Evolutionary conservation across 2,797 vertebrate species (phyloP), one percentile per base, ranked within the genome.

Genomic region (Mastacembelus armatus): DNA sequence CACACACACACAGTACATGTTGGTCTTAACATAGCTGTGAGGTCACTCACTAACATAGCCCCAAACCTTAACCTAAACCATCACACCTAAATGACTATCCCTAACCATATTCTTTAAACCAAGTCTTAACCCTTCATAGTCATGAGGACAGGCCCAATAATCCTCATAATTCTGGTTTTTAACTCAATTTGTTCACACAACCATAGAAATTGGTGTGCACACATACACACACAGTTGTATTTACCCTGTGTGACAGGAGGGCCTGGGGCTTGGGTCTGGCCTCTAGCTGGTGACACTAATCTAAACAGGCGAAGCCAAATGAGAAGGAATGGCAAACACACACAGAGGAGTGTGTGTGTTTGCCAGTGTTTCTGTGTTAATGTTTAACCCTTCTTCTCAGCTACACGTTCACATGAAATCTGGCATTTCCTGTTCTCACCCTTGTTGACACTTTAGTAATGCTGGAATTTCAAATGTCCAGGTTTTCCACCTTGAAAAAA

Each of bases 271-370:
- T 71, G 65, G 85, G 79, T 71, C 83, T 83, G 77, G 80, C 80
- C 80, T 86, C 70, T 77, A 75, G 72, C 76, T 79, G 84, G 61
- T 91, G 86, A 90, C 87, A 88, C 81, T 90, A 87, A 89, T 90
- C 88, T 83, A 90, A 89, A 90, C 85, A 79, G 85, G 85, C 90
- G 90, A 78, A 79, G 68, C 71, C 81, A 89, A 91, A 90, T 85
- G 71, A 90, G 75, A 79, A 85, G 78, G 72, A 90, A 86, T 71
- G 8, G 52, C 78, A 81, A 64, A 83, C 82, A 42, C 63, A 69
- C 61, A 57, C 77, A 44, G 62, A 49, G 43, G 7, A 36, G 16
- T 47, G 26, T 48, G 21, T 50, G 9, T 52, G 30, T 56, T 32
- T 68, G 15, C 29, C 54, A 5, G 35, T 74, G 30, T 57, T 15